Percentiles rank a stretch among this genome's conserved stretches.
Evolutionary conservation across 2,797 vertebrate species (phyloP).

Genomic region (Pseudomugil gertrudae): DNA sequence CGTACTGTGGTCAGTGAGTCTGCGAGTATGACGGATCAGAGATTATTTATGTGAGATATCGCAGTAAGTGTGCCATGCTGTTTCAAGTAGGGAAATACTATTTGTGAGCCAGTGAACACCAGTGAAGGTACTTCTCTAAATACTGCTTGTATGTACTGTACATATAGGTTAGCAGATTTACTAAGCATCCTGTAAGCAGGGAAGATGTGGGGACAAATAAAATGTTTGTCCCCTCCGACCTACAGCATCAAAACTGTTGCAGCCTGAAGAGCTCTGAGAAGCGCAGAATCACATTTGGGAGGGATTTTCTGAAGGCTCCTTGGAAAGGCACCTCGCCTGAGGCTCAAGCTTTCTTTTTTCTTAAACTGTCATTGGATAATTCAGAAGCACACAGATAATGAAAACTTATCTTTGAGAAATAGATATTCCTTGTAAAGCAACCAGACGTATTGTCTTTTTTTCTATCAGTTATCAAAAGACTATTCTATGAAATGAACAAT

Average conservation of each 20-base stretch:
- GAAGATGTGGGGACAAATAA: conserved; percentile 61
- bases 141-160: conserved; percentile 85
- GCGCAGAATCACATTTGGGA: conserved; percentile 58
- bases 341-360: conserved; percentile 47
- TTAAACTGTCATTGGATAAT: conserved; percentile 66
- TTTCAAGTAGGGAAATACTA: conserved; percentile 59
- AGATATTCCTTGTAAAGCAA: conserved; percentile 82
- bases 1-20: conserved; percentile 35
- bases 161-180: conserved; percentile 77
- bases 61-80: conserved; percentile 62
- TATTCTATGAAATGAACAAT: conserved; percentile 82
- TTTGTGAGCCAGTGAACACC: conserved; percentile 52
- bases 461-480: conserved; percentile 82
- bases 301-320: conserved; percentile 49
- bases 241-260: conserved; percentile 56
- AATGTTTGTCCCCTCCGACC: conserved; percentile 43
- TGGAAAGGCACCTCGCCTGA: conserved; percentile 49
- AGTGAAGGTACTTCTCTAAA: conserved; percentile 72
- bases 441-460: conserved; percentile 80
- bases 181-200: conserved; percentile 59
- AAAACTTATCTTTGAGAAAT: conserved; percentile 74
- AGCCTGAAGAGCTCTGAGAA: conserved; percentile 57
- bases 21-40: conserved; percentile 47
- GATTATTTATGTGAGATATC: conserved; percentile 54
- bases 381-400: conserved; percentile 74